Percentiles rank a stretch among this genome's conserved stretches.
These are phyloP conservation scores for Adrianichthys oophorus DNA, from an alignment of 2,797 vertebrate genomes.

Conservation along the genomic window DNA sequence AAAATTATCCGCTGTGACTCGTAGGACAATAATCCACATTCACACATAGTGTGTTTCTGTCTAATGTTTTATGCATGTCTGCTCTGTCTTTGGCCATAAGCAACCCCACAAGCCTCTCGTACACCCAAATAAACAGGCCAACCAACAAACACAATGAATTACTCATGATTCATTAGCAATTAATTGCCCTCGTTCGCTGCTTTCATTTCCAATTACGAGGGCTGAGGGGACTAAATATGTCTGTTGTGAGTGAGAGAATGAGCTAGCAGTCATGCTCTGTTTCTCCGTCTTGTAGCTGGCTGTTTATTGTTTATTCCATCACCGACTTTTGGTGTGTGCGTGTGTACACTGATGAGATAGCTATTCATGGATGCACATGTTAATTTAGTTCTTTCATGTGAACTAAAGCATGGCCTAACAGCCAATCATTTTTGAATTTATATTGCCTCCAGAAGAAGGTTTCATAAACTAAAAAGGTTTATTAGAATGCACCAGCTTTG, in stretches of 20 bases:
- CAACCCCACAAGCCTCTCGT: constrained; percentile 70
- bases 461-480: background rate
- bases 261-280: constrained; percentile 60
- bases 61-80: constrained; percentile 78
- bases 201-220: constrained; percentile 81
- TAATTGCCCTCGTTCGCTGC: constrained; percentile 74
- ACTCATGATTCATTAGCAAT: constrained; percentile 86
- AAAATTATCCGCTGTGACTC: constrained; percentile 51
- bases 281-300: constrained; percentile 57
- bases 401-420: constrained; percentile 11
- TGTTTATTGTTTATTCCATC: constrained; percentile 54
- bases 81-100: constrained; percentile 70
- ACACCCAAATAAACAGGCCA: constrained; percentile 79
- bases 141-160: constrained; percentile 83
- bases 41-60: constrained; percentile 52
- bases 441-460: background rate
- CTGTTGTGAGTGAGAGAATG: constrained; percentile 68
- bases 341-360: constrained; percentile 11
- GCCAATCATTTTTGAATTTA: background rate
- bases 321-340: constrained; percentile 17
- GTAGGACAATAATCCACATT: constrained; percentile 69
- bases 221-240: constrained; percentile 73
- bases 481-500: constrained; percentile 6
- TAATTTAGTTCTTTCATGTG: constrained; percentile 22
- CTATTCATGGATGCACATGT: constrained; percentile 18